A percentile compares a stretch with the other conserved stretches of the same genome.
Conservation (phyloP, 2,888 invertebrate genomes). For the Eilema griseolum region DNA sequence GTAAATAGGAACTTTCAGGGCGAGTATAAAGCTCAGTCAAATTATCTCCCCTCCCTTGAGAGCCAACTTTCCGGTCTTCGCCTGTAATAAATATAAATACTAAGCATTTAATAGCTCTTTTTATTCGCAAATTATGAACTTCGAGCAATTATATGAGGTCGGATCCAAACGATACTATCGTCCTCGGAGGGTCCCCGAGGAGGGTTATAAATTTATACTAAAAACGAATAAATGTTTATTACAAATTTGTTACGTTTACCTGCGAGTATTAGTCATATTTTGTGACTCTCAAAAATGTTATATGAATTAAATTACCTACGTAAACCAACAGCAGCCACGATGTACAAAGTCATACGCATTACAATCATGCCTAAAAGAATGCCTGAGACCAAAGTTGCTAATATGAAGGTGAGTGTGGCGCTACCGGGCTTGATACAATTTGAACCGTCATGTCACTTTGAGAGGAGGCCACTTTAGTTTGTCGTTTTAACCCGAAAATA, state of each 20-base stretch:
- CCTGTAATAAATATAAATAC: slow-evolving; percentile 1
- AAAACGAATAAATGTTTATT: not conserved
- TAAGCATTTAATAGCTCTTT: slow-evolving; percentile 4
- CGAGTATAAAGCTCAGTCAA: not conserved
- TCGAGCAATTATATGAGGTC: not conserved
- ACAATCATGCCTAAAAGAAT: too few relatives aligned
- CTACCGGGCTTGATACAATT: too few relatives aligned
- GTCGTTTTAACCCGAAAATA: too few relatives aligned
- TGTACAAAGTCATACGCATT: too few relatives aligned
- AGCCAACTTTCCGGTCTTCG: not conserved
- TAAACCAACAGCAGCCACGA: not conserved
- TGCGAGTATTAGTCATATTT: not conserved
- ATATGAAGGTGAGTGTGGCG: too few relatives aligned
- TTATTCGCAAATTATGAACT: slow-evolving; percentile 6
- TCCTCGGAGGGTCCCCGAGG: not conserved
- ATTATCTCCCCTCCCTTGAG: not conserved
- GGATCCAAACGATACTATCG: not conserved
- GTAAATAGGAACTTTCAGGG: not conserved
- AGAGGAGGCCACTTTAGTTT: too few relatives aligned
- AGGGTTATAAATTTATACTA: not conserved
- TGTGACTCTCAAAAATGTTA: not conserved
- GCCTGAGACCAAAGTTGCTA: too few relatives aligned
- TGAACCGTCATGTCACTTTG: too few relatives aligned
- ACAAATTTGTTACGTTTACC: not conserved
- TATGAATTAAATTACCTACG: too few relatives aligned